phyloP scores from a whole-genome alignment of 2,113 vertebrate genomes.

The Rostratula benghalensis region DNA sequence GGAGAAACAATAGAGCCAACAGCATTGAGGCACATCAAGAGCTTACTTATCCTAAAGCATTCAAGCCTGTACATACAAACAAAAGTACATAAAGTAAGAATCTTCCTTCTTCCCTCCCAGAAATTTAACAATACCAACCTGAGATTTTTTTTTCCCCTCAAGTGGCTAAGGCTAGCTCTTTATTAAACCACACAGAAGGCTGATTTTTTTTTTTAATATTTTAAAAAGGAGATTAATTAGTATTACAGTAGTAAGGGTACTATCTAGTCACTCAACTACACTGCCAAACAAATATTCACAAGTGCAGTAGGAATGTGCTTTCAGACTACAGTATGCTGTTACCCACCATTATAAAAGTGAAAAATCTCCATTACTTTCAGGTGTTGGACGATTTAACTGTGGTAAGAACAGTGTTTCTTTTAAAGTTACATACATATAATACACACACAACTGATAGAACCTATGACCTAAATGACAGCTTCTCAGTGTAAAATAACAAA shows the following conservation, averaged over 20 bases:
- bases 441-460: neutral
- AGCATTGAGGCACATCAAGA: slow-evolving; percentile 3
- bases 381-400: neutral
- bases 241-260: neutral
- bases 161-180: neutral
- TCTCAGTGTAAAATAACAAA: neutral
- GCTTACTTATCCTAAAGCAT: neutral
- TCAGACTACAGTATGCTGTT: neutral
- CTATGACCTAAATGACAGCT: neutral
- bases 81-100: neutral
- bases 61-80: neutral
- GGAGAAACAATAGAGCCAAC: slow-evolving; percentile 51
- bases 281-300: neutral
- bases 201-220: neutral
- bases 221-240: neutral
- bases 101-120: rapidly evolving
- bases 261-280: neutral
- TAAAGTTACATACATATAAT: neutral
- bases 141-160: neutral
- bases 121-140: neutral
- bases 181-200: neutral
- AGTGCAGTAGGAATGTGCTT: neutral
- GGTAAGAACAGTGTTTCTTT: neutral
- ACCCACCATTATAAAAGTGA: neutral
- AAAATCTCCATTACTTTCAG: neutral